A percentile compares a stretch with the other conserved stretches of the same genome.
These are phyloP conservation scores for Paramisgurnus dabryanus DNA, from an alignment of 2,113 vertebrate genomes.

Conservation along the genomic window DNA sequence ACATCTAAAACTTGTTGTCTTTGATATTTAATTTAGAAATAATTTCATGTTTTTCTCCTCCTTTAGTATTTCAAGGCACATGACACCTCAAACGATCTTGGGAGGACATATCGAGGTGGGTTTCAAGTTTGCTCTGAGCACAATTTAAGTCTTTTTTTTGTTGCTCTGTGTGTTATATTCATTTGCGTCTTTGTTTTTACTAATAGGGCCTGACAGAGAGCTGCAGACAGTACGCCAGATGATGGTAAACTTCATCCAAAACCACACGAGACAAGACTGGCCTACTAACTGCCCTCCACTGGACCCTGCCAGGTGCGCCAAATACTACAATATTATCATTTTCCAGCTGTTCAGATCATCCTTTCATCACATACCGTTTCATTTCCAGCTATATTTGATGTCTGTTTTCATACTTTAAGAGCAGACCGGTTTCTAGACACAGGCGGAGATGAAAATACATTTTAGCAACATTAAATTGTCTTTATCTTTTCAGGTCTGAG, in stretches of 20 bases:
- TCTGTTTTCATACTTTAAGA: neutral
- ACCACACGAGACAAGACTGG: slow-evolving; percentile 76
- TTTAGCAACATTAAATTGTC: slow-evolving; percentile 9
- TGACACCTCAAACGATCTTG: slow-evolving; percentile 77
- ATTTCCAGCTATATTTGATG: neutral
- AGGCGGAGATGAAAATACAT: neutral
- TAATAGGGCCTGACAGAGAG: slow-evolving; percentile 78
- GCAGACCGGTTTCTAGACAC: neutral
- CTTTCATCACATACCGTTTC: neutral
- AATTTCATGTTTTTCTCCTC: slow-evolving; percentile 5
- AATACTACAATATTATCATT: neutral
- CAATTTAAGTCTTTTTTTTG: neutral
- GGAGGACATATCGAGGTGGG: slow-evolving; percentile 85
- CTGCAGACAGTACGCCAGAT: slow-evolving; percentile 81
- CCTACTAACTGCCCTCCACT: slow-evolving; percentile 79
- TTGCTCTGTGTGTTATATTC: neutral
- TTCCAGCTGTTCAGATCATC: neutral
- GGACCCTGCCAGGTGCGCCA: slow-evolving; percentile 74
- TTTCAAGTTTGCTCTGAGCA: neutral
- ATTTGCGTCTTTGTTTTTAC: neutral
- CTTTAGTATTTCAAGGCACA: slow-evolving; percentile 87
- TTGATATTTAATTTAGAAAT: neutral
- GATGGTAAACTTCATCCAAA: slow-evolving; percentile 92
- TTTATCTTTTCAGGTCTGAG: slow-evolving; percentile 63
- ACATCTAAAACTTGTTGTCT: neutral